Percentiles rank a stretch among this genome's conserved stretches.
phyloP scores from a whole-genome alignment of 2,113 vertebrate species.

The Semnopithecus entellus region DNA sequence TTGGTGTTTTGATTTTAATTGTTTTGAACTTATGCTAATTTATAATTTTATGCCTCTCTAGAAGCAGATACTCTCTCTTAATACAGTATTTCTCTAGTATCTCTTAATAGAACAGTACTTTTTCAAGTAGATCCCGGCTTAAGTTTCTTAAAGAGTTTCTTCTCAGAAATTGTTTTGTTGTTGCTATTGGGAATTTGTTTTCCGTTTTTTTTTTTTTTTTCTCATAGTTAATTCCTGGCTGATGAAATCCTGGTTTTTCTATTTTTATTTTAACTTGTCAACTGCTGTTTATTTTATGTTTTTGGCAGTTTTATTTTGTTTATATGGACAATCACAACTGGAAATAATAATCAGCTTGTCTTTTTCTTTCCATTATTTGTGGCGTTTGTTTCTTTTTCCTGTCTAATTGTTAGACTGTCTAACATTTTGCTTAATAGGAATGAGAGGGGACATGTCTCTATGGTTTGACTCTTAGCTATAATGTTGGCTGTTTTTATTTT shows the following conservation, averaged over 20 bases:
- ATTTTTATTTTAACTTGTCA: background rate
- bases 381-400: background rate
- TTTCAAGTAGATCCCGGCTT: background rate
- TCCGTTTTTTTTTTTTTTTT: background rate
- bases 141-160: background rate
- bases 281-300: background rate
- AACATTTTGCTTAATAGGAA: background rate
- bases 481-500: background rate
- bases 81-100: background rate
- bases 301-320: background rate
- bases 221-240: background rate
- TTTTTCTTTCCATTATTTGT: background rate
- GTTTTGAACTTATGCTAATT: background rate
- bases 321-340: background rate
- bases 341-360: background rate
- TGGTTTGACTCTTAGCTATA: background rate
- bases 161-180: background rate
- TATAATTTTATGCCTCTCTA: background rate
- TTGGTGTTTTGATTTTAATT: background rate
- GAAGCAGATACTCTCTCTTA: background rate
- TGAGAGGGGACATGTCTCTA: background rate
- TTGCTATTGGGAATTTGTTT: background rate
- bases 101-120: background rate
- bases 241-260: background rate
- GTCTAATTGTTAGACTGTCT: background rate